Percentiles rank a stretch among this genome's conserved stretches.
phyloP scores from a whole-genome alignment of 2,888 invertebrate species.

The Hofmannophila pseudospretella region DNA sequence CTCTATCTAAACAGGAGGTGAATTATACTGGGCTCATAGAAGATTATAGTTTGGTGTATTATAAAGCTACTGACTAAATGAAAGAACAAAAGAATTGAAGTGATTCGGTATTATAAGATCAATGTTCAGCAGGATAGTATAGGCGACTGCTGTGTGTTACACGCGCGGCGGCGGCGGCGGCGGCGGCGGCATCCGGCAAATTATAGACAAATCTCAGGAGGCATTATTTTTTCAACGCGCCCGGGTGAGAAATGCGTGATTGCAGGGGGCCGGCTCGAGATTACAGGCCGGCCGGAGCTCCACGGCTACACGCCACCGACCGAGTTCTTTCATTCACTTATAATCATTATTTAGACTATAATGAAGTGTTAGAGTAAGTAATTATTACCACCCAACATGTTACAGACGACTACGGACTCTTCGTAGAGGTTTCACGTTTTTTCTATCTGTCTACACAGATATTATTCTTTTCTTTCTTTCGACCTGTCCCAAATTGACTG shows the following conservation, averaged over 20 bases:
- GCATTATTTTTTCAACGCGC: constrained; percentile 77
- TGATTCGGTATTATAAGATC: constrained; percentile 36
- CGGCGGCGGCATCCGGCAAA: constrained; percentile 64
- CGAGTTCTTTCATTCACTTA: constrained; percentile 61
- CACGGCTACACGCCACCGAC: constrained; percentile 69
- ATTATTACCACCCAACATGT: constrained; percentile 62
- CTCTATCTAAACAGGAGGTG: neutral
- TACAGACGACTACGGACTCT: constrained; percentile 11
- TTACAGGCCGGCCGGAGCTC: constrained; percentile 70
- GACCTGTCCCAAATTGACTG: constrained; percentile 10
- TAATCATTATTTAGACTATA: constrained; percentile 69
- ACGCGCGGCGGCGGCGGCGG: constrained; percentile 22
- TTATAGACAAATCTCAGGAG: constrained; percentile 73
- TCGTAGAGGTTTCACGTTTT: neutral
- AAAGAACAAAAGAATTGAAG: constrained; percentile 47
- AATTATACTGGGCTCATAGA: constrained; percentile 12
- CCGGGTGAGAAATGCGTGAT: constrained; percentile 76
- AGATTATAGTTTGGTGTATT: constrained; percentile 41
- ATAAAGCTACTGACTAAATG: constrained; percentile 61
- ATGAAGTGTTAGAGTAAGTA: constrained; percentile 68
- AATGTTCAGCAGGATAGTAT: too few relatives aligned
- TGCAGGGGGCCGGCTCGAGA: constrained; percentile 70
- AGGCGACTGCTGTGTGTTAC: neutral
- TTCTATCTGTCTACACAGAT: neutral
- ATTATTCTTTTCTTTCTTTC: neutral